phyloP scores from a whole-genome alignment of 2,797 vertebrate species.

The Podargus strigoides region DNA sequence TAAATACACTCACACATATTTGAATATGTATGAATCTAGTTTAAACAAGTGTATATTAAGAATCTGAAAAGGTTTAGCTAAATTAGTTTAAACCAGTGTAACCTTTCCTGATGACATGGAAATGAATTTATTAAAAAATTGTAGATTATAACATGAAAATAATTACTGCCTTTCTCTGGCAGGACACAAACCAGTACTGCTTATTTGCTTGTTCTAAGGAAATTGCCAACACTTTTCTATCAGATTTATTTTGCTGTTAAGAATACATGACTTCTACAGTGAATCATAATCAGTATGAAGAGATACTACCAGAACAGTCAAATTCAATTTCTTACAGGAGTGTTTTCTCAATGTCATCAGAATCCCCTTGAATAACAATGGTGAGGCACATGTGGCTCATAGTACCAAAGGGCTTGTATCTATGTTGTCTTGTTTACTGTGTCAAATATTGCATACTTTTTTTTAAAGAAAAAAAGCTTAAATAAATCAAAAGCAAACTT shows the following conservation, averaged over 20 bases:
- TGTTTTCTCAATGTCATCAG: neutral
- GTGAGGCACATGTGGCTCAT: neutral
- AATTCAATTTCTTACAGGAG: neutral
- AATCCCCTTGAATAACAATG: neutral
- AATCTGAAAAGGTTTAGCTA: neutral
- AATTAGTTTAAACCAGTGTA: neutral
- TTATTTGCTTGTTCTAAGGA: neutral
- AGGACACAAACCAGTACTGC: neutral
- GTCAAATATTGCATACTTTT: neutral
- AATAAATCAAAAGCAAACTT: slow-evolving; percentile 2
- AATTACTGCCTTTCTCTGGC: neutral
- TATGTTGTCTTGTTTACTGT: neutral
- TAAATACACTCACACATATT: neutral
- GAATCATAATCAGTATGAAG: neutral
- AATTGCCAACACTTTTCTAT: neutral
- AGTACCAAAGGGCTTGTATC: neutral
- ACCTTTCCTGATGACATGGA: neutral
- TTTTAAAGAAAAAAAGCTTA: neutral
- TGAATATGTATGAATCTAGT: neutral
- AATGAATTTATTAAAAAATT: neutral
- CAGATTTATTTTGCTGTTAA: neutral
- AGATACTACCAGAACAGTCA: neutral
- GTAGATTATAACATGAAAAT: neutral
- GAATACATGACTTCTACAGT: neutral
- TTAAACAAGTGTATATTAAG: neutral